Conservation (phyloP, 2,113 vertebrate genomes). For the Leucopternis melanops region DNA sequence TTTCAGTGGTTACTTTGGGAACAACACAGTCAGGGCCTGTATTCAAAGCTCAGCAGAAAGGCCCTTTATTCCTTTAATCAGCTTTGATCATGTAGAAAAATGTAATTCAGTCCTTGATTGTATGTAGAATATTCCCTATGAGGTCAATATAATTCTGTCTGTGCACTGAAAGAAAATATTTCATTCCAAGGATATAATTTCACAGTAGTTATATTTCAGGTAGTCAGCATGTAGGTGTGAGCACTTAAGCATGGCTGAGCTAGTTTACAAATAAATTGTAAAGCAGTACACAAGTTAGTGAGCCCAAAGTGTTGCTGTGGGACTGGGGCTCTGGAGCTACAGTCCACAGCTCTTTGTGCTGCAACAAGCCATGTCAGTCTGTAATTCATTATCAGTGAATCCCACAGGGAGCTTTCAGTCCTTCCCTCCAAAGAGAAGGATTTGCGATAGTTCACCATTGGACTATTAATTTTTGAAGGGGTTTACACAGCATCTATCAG, state of each 20-base stretch:
- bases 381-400: neutral
- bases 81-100: neutral
- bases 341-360: neutral
- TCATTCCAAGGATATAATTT: neutral
- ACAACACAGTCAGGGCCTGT: neutral
- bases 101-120: neutral
- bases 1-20: neutral
- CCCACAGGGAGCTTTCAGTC: neutral
- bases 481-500: neutral
- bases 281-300: neutral
- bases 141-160: neutral
- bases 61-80: conserved; percentile 1
- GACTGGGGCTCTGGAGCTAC: neutral
- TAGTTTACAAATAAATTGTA: neutral
- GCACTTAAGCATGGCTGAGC: neutral
- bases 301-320: neutral
- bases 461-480: neutral
- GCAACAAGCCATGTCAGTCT: neutral
- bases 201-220: conserved; percentile 1
- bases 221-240: neutral
- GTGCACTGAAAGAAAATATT: neutral
- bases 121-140: neutral
- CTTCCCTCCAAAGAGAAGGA: neutral
- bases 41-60: neutral
- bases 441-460: neutral